A percentile compares a stretch with the other conserved stretches of the same genome.
Conservation (phyloP, 2,113 vertebrate genomes). For the Pseudonaja textilis region DNA sequence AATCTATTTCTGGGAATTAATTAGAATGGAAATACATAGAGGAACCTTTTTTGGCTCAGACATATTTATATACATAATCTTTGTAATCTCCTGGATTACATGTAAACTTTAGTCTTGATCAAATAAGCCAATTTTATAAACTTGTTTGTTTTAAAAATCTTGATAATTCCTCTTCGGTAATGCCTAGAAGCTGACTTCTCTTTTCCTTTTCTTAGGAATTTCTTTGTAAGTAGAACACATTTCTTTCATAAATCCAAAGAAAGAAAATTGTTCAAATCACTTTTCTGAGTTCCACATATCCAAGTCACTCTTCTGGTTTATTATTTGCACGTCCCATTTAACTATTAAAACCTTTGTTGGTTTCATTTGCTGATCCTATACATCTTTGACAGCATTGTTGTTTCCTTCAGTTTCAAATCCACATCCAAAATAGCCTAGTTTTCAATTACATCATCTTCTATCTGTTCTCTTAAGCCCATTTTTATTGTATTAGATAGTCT, state of each 20-base stretch:
- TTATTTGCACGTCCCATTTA: not conserved
- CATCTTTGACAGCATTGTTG: not conserved
- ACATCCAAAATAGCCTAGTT: no score
- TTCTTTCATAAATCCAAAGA: not conserved
- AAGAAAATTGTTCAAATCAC: not conserved
- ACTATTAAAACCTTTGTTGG: not conserved
- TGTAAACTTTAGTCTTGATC: not conserved
- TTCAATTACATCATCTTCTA: no score
- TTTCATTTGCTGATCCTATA: not conserved
- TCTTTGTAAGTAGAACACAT: not conserved
- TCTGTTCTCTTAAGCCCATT: no score
- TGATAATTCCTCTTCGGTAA: not conserved
- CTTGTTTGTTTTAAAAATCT: not conserved
- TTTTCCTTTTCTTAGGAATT: not conserved
- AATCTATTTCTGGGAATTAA: not conserved
- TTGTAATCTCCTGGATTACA: not conserved
- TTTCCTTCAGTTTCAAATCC: no score
- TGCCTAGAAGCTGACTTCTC: not conserved
- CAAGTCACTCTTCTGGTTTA: not conserved
- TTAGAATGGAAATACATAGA: not conserved
- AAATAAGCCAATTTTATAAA: not conserved
- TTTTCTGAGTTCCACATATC: not conserved
- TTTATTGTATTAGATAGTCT: no score
- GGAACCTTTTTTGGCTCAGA: not conserved
- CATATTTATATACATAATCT: not conserved